Conservation (phyloP, 2,888 invertebrate genomes). For the Periphyllus acericola region DNA sequence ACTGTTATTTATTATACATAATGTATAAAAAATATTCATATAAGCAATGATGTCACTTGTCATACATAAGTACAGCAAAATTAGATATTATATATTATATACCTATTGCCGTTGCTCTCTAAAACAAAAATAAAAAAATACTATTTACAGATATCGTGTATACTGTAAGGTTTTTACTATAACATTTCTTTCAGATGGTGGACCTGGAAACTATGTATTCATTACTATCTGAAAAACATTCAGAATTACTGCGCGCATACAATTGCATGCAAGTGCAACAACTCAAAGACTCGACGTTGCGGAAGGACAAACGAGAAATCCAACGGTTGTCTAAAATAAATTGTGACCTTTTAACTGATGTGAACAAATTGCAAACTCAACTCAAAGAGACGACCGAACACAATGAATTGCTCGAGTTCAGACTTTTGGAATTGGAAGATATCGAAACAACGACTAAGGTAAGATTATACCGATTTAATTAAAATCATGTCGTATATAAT, state of each 20-base stretch:
- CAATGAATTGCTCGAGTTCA: conserved; percentile 82
- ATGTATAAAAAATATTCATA: neutral
- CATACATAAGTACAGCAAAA: neutral
- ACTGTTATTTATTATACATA: neutral
- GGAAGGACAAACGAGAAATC: conserved; percentile 61
- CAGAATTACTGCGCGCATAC: conserved; percentile 64
- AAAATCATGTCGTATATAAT: neutral
- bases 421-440: conserved; percentile 81
- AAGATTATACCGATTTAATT: neutral
- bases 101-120: neutral
- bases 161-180: neutral
- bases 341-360: conserved; percentile 63
- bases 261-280: conserved; percentile 63
- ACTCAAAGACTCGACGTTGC: conserved; percentile 63
- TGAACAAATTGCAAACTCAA: conserved; percentile 72
- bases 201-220: conserved; percentile 65
- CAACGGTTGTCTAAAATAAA: conserved; percentile 55
- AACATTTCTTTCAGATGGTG: conserved; percentile 63
- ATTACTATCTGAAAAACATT: conserved; percentile 65
- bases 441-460: conserved; percentile 57
- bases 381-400: conserved; percentile 80
- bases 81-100: neutral
- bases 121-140: neutral
- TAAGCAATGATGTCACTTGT: neutral
- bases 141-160: neutral